Evolutionary conservation across 2,113 vertebrate genomes (phyloP), one percentile per base, ranked within the genome.

Genomic region (Urocynchramus pylzowi): DNA sequence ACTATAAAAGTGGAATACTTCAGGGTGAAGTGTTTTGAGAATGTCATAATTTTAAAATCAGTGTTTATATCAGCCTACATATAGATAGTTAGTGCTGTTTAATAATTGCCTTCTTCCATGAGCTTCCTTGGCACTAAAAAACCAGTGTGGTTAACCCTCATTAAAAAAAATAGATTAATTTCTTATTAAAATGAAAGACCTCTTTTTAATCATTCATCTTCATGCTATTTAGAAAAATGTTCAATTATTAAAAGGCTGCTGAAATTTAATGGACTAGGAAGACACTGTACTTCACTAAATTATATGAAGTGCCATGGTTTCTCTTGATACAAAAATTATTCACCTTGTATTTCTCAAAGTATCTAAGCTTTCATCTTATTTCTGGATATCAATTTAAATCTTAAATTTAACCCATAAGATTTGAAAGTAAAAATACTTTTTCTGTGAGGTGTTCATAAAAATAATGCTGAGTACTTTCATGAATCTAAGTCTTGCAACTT

Each of bases 161-260:
- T 93, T 94, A 95, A 90, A 94, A 84, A 42, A 93, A 86, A 87
- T 49, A 90, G 90, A 94, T 94, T 90, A 81, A 95, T 96, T 83
- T 95, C 30, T 69, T 93, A 59, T 50, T 84, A 81, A 96, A 96
- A 84, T 81, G 13, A 78, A 85, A 92, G 49, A 59, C 76, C 30
- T 54, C 67, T 87, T 90, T 88, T 94, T 88, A 91, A 71, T 95
- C 79, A 84, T 94, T 86, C 47, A 68, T 56, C 69, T 92, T 93
- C 79, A 71, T 92, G 71, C 79, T 96, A 92, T 95, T 96, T 94
- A 71, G 82, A 80, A 91, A 91, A 93, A 60, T 68, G 68, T 88
- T 95, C 33, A 81, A 67, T 95, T 96, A 93, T 95, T 93, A 75
- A 95, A 93, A 90, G 75, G 8, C 82, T 89, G 11, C 60, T 93